Base-by-base conservation (phyloP, 2,113 vertebrate species). In the Salminus brasiliensis region DNA sequence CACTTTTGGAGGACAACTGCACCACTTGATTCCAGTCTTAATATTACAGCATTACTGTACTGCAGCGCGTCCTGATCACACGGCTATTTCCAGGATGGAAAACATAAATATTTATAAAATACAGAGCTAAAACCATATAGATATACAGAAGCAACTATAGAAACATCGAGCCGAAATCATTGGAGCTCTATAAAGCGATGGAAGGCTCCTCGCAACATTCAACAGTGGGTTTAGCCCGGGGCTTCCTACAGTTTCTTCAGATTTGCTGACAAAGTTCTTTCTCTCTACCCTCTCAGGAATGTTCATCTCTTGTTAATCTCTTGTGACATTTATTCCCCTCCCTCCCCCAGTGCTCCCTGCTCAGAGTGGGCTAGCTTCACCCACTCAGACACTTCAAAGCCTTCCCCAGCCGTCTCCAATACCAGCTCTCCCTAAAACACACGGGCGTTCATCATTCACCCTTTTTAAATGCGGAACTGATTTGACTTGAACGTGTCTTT, bases 261-360 rank as follows among this genome's bases (percentile, higher is more conserved):
- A 36, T 70, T 34, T 34, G 49, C 74, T 67, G 41, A 66, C 71
- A 36, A 65, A 39, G 52, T 55, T 83, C 82, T 82, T 70, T 65
- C 62, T 25, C 3, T 52, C 75, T 52, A 88, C 88, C 83, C 89
- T 89, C 90, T 27, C 74, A 69, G 88, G 88, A 90, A 89, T 90
- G 86, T 36, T 78, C 85, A 76, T 79, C 45, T 47, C 18, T 21
- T 12, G 1, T 15, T 16, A 13, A 8, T 66, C 62, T 66, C 30
- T 10, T 7, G 4, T 16, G 10, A 13, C 25, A n/a, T 39, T 39
- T 66, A 3, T 66, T 25, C 25, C 34, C 34, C n/a, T 63, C 2
- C 25, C 62, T 2, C 11, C 1, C 27, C 15, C 60, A 49, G 47
- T 5, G 15, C 16, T 34, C 60, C 4, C 60, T 21, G 12, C 16